Evolutionary conservation across 2,888 invertebrate genomes (phyloP), one percentile per base, ranked within the genome.

Genomic region (Pedicia rivosa): DNA sequence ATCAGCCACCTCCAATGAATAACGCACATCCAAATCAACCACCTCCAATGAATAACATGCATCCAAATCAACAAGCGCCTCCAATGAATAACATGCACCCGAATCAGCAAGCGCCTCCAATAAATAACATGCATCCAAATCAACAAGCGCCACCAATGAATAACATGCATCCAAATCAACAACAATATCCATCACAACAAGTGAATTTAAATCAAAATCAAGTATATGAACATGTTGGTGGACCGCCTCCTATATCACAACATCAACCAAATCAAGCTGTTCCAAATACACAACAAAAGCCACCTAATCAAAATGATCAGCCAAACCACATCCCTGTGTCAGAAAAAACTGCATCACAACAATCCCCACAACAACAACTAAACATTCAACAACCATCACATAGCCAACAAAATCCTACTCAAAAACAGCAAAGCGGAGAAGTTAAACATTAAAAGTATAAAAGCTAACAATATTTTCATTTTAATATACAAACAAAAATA

Each of bases 141-240:
- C 46, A 43, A 14, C 48, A 45, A 35, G n/a, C n/a, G n/a, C 48
- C 46, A 17, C 47, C 46, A 34, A 43, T 42, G 24, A 42, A 40
- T 29, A 38, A 33, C 14, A 10, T 22, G 9, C 33, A 33, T 13
- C 45, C 43, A 10, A 41, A 46, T 22, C 45, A 46, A 19, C 43
- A 41, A 36, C 40, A 25, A 26, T 43, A 43, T 36, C 41, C 36
- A 34, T 46, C 17, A 3, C 57, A 55, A 20, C 55, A 48, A 4
- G 49, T 51, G 8, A 50, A 52, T 13, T 36, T 55, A 19, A 44
- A 53, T 42, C 47, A 45, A 2, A 53, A 55, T 41, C 54, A 55
- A 40, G 50, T 49, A 3, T 54, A 55, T 40, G 50, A 55, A 31
- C 45, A 50, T 34, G 50, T 44, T 20, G 20, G 20, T 9, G 13